Evolutionary conservation across 2,797 vertebrate genomes (phyloP), one percentile per base, ranked within the genome.

Genomic region (Meda fulgida): DNA sequence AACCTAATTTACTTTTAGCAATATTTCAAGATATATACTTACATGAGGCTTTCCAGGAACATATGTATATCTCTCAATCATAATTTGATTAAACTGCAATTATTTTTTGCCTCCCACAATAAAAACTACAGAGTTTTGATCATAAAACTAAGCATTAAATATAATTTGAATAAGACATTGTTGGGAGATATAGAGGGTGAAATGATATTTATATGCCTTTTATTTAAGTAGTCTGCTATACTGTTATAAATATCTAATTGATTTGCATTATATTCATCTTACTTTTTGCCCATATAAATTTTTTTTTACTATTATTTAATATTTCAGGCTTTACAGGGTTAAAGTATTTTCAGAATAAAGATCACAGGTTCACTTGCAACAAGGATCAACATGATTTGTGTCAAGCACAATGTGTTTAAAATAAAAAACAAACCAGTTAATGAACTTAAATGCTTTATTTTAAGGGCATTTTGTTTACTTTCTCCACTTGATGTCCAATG

Each of bases 401-500:
- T 34, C 1, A 7, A 34, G 14, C 16, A 65, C 16, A 7, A 19
- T 67, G 16, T 14, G 11, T 65, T 18, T n/a, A 60, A 60, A n/a
- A 29, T 16, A 65, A 16, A 34, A 19, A 66, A 67, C 0, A 0
- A 19, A 36, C 7, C 63, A 19, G 14, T 66, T 19, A 66, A 66
- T 21, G 31, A 36, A 70, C 66, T 77, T 70, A 38, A 80, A 16
- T 31, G 26, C 60, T 58, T 58, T 58, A 58, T 58, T 58, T 58
- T 63, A 16, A 63, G 60, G 13, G 16, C 5, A 16, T 63, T 63
- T 63, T 29, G 60, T 16, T 29, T 29, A 29, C 19, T 80, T 65
- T 75, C 48, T 75, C 29, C 29, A 23, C 29, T 75, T 34, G 46
- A 34, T 34, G 72, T 75, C 72, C 18, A 75, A 51, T 73, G 26